A percentile compares a stretch with the other conserved stretches of the same genome.
These are phyloP conservation scores for Hemaris fuciformis DNA, from an alignment of 2,888 invertebrate genomes.

Conservation along the genomic window DNA sequence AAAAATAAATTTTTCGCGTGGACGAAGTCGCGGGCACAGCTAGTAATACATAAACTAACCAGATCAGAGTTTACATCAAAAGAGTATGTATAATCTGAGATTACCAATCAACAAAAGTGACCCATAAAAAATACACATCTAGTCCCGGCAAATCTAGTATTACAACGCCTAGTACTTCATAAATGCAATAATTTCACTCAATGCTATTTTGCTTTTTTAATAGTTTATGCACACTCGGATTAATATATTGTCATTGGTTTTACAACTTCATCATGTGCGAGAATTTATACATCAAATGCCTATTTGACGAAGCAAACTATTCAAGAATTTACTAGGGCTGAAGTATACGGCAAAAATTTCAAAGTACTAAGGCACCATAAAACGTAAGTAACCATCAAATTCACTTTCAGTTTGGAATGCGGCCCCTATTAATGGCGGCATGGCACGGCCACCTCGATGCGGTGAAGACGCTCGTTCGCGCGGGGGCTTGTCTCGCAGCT, in stretches of 20 bases:
- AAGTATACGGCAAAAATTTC: background rate
- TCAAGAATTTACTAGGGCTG: background rate
- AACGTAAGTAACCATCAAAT: background rate
- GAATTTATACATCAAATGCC: too few species aligned
- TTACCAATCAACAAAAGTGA: too few species aligned
- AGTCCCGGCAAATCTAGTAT: too few species aligned
- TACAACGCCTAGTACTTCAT: constrained; percentile 3
- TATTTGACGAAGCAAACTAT: background rate
- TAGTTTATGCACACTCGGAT: too few species aligned
- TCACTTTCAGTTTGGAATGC: constrained; percentile 84
- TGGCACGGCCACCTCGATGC: constrained; percentile 88
- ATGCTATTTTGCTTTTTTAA: background rate
- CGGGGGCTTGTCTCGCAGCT: constrained; percentile 85
- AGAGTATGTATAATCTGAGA: too few species aligned
- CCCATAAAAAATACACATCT: too few species aligned
- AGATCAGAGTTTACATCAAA: too few species aligned
- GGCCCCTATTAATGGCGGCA: constrained; percentile 87
- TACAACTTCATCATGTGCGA: too few species aligned
- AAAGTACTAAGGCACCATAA: constrained; percentile 31
- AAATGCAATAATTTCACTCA: background rate
- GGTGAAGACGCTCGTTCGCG: constrained; percentile 85
- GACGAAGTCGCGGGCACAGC: too few species aligned
- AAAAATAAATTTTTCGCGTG: too few species aligned
- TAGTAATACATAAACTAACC: too few species aligned
- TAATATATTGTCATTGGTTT: too few species aligned